Base-by-base conservation (phyloP, 2,113 vertebrate genomes). In the Octodon degus region DNA sequence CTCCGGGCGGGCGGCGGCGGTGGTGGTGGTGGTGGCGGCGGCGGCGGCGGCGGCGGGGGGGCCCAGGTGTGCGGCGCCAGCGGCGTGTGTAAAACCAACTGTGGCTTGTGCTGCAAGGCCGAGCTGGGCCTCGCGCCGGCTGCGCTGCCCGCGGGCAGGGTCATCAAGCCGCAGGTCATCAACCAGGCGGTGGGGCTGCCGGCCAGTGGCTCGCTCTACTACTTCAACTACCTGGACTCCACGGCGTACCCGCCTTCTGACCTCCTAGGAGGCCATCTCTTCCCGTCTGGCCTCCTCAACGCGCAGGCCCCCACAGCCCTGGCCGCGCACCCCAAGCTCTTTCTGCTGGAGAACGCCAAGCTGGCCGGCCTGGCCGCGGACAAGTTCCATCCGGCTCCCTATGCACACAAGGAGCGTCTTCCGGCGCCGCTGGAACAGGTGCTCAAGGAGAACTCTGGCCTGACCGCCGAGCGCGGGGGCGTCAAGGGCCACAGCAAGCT, bases 191-290 rank as follows among this genome's bases (percentile, higher is more conserved):
- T 99, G 98, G 98, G 99, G 87, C 98, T 99, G 90, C 99, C 99
- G 91, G 97, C 98, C 97, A 98, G 98, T 86, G 99, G 99, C 83
- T 99, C 99, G 5, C 98, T 99, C 89, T 99, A 99, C 97, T 99
- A 99, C 97, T 99, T 99, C 97, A 99, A 99, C 98, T 99, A 99
- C 98, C 98, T 99, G 99, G 99, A 99, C 97, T 99, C 99, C 40
- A 98, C 99, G 2, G 99, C 99, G 92, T 99, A 99, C 97, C 99
- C 99, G 90, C 97, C 98, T 7, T 99, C 99, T 60, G 99, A 99
- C 95, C 98, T 99, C 89, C 98, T 99, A 17, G 98, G 99, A 43
- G 99, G 99, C 97, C 99, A 99, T 98, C 99, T 99, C 98, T 99
- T 99, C 96, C 98, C 99, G 0, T 98, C 99, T 5, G 98, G 98